Evolutionary conservation across 2,797 vertebrate genomes (phyloP), one percentile per base, ranked within the genome.

Genomic region (Tarsius wallacei): DNA sequence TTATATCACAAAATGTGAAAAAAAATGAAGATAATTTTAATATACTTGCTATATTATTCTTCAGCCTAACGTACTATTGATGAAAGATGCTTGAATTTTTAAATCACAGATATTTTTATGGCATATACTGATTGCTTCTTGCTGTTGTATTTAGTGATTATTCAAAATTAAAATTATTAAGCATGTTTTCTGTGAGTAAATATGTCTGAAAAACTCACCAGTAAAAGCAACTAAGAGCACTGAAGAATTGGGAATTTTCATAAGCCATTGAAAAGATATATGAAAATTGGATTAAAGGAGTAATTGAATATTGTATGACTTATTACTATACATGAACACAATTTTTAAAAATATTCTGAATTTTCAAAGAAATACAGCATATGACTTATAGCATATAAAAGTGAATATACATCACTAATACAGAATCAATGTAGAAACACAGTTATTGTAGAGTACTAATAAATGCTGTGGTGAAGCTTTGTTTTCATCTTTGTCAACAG

Each of bases 81-180:
- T 61, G 8, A 78, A 83, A 80, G 3, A 86, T 94, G 47, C 51
- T 55, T 70, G 51, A 26, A 42, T 49, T 95, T 28, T 11, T 55
- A 42, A 87, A 59, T 73, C 26, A 63, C 1, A 42, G 91, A 90
- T 73, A 76, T 80, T 82, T 61, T 85, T 70, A 59, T 76, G 36
- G 0, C 13, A 68, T 33, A 73, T 51, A 33, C 3, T 51, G 4
- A 1, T 66, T 64, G 5, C 26, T 88, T 55, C 36, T 53, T 31
- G 1, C 82, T 28, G 55, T 63, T 76, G 42, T 42, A 42, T 42
- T 42, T 42, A 51, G 28, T 55, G 63, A 59, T 93, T 77, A 49
- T 31, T 89, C 14, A 76, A 74, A 76, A 73, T 49, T 61, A 71
- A 89, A 94, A 86, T 51, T 74, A 85, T 59, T 21, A 85, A n/a